Evolutionary conservation across 2,113 vertebrate species (phyloP).

Genomic region (Merops nubicus): DNA sequence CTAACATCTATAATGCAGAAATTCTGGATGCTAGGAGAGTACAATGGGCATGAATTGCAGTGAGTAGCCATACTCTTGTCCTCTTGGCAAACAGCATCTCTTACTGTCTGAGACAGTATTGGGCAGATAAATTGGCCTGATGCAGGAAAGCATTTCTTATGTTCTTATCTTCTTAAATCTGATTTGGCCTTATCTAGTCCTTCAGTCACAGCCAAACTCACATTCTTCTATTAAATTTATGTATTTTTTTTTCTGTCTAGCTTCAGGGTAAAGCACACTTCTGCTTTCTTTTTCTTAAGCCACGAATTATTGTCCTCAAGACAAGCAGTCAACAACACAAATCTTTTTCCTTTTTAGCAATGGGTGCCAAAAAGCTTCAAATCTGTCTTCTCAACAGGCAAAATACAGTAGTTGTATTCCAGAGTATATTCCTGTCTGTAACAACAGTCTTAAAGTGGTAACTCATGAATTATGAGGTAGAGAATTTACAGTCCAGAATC

Average conservation of each 20-base stretch:
- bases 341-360: not conserved
- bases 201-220: not conserved
- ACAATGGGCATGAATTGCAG: not conserved
- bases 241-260: not conserved
- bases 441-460: not conserved
- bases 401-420: not conserved
- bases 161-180: not conserved
- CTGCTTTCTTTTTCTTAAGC: not conserved
- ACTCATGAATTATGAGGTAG: not conserved
- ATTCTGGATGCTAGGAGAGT: not conserved
- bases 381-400: not conserved
- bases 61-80: not conserved
- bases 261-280: not conserved
- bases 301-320: not conserved
- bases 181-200: not conserved
- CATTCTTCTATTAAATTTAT: not conserved
- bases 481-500: not conserved
- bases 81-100: not conserved
- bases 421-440: not conserved
- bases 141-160: not conserved
- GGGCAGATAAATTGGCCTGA: not conserved
- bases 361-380: not conserved
- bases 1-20: not conserved
- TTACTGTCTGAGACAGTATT: not conserved
- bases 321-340: not conserved